phyloP scores from a whole-genome alignment of 2,888 invertebrate genomes.

The Eupithecia pulchellata region DNA sequence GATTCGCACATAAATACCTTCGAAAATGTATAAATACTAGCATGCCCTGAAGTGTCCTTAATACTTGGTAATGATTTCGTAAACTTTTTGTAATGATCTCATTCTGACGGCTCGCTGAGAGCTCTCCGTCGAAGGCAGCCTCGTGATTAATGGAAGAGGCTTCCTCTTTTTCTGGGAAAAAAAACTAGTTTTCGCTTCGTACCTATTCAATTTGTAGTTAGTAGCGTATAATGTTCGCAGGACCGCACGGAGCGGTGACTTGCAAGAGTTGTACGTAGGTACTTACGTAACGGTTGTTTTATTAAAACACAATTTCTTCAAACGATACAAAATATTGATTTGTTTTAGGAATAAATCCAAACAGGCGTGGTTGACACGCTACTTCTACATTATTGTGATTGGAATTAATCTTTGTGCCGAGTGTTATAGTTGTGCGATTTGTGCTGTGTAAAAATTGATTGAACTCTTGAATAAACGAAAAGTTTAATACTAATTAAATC shows the following conservation, averaged over 20 bases:
- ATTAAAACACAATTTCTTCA: background rate
- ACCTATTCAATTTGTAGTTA: conserved; percentile 1
- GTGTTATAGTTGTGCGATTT: background rate
- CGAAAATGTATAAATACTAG: background rate
- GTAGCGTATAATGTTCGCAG: background rate
- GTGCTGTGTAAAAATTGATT: background rate
- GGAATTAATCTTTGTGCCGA: background rate
- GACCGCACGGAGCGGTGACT: background rate
- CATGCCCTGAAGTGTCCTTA: background rate
- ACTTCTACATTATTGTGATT: background rate
- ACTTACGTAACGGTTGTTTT: background rate
- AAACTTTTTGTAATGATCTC: background rate
- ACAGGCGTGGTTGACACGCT: background rate
- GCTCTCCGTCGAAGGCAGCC: background rate
- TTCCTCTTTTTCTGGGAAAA: background rate
- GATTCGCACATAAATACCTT: background rate
- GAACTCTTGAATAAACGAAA: background rate
- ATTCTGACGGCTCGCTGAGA: background rate
- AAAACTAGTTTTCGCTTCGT: background rate
- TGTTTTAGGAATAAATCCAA: background rate
- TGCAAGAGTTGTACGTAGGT: background rate
- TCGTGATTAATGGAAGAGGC: background rate
- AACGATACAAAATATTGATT: background rate
- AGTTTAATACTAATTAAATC: background rate
- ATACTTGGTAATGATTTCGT: background rate